Conservation (phyloP, 2,888 invertebrate genomes). For the Nephrocerus scutellatus region DNA sequence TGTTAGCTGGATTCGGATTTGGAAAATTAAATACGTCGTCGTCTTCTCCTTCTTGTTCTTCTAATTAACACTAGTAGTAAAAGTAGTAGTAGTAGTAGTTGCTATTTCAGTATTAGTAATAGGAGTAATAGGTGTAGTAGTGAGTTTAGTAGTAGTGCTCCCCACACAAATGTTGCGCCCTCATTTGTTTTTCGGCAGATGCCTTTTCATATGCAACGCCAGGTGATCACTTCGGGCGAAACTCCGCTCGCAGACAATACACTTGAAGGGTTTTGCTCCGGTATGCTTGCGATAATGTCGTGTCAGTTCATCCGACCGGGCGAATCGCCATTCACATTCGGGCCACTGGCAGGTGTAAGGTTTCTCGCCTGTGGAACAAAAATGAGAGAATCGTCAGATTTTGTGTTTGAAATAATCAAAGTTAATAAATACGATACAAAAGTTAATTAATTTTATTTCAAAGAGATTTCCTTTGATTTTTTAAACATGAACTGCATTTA, state of each 20-base stretch:
- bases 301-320: conserved; percentile 90
- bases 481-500: conserved; percentile 1
- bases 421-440: neutral
- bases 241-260: conserved; percentile 88
- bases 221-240: conserved; percentile 94
- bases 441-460: conserved; percentile 1
- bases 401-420: too few species aligned
- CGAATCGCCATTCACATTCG: conserved; percentile 96
- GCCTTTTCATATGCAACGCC: conserved; percentile 93
- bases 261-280: conserved; percentile 95
- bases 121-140: too few species aligned
- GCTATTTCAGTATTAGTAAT: too few species aligned
- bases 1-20: conserved; percentile 14
- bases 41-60: too few species aligned
- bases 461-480: conserved; percentile 1
- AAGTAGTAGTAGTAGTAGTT: too few species aligned
- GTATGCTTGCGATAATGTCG: conserved; percentile 96
- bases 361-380: conserved; percentile 87
- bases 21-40: too few species aligned
- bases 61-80: too few species aligned
- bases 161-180: too few species aligned
- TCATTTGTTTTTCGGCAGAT: conserved; percentile 70
- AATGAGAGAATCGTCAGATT: conserved; percentile 15
- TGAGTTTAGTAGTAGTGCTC: too few species aligned
- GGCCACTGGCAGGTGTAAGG: conserved; percentile 98